Percentiles rank a stretch among this genome's conserved stretches.
Evolutionary conservation across 2,888 invertebrate species (phyloP).

Genomic region (Spilosoma lubricipeda): DNA sequence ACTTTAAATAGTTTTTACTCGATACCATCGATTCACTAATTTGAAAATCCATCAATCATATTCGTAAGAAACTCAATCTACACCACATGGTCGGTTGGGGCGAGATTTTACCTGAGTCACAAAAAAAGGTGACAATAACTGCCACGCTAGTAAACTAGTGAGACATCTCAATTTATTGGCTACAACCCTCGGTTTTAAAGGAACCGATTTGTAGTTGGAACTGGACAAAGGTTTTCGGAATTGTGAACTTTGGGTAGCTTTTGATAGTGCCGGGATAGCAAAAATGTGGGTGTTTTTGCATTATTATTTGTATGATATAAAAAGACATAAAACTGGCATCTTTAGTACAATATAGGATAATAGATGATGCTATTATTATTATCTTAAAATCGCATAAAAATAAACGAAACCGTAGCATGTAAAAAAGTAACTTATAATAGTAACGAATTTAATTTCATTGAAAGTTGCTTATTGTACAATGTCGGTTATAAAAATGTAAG

Average conservation of each 20-base stretch:
- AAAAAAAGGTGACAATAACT: constrained; percentile 81
- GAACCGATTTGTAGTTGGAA: constrained; percentile 55
- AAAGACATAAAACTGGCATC: constrained; percentile 42
- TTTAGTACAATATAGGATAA: constrained; percentile 27
- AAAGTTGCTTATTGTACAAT: neutral
- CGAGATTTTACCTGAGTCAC: constrained; percentile 73
- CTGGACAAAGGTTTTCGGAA: constrained; percentile 48
- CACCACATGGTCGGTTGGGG: constrained; percentile 68
- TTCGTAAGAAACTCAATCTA: constrained; percentile 73
- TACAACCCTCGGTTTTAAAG: constrained; percentile 54
- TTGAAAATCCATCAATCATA: constrained; percentile 80
- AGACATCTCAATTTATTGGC: constrained; percentile 82
- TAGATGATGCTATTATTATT: constrained; percentile 1
- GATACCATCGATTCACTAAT: constrained; percentile 71
- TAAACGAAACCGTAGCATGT: neutral
- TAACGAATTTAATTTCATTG: neutral
- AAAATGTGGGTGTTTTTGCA: constrained; percentile 34
- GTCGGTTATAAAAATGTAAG: constrained; percentile 5
- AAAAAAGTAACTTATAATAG: neutral
- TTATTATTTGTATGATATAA: constrained; percentile 39
- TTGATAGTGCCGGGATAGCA: constrained; percentile 60
- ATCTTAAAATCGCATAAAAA: neutral
- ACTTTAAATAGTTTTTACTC: constrained; percentile 61
- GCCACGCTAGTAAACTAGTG: constrained; percentile 74
- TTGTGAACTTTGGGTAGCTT: constrained; percentile 45